These are phyloP conservation scores for Toxotes lorentzi DNA, from an alignment of 2,797 vertebrate genomes.

Conservation along the genomic window DNA sequence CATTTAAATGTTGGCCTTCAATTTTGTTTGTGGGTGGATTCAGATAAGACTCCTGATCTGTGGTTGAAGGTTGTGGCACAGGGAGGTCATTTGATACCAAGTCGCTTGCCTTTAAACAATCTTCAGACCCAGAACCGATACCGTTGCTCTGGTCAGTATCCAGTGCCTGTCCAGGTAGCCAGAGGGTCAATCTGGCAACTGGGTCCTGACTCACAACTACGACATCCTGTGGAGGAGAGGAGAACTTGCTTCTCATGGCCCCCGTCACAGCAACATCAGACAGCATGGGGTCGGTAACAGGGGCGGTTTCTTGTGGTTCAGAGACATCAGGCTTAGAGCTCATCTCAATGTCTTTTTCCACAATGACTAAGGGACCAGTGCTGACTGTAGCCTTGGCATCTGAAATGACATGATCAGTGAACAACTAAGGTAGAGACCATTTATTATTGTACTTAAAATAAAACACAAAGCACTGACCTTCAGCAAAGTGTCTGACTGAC, in stretches of 20 bases:
- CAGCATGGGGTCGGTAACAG: neutral
- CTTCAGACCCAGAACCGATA: neutral
- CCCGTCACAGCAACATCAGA: constrained; percentile 8
- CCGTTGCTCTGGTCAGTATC: neutral
- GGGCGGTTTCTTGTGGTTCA: neutral
- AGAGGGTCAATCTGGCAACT: constrained; percentile 55
- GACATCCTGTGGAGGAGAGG: constrained; percentile 16
- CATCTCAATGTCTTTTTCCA: constrained; percentile 21
- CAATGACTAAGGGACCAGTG: constrained; percentile 67
- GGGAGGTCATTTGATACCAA: neutral
- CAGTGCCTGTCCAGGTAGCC: constrained; percentile 62
- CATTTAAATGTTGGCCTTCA: neutral
- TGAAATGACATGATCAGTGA: constrained; percentile 38
- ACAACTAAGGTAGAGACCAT: neutral
- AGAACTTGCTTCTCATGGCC: neutral
- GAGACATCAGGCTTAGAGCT: neutral
- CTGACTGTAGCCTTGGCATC: constrained; percentile 57
- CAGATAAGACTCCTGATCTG: neutral
- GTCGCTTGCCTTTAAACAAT: neutral
- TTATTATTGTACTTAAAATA: neutral
- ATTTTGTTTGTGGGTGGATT: neutral
- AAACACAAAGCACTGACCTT: constrained; percentile 53
- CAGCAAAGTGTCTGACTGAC: constrained; percentile 18
- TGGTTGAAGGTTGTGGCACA: neutral
- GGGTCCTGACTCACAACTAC: constrained; percentile 57